Evolutionary conservation across 2,113 vertebrate species (phyloP).

Genomic region (Sinosuthora webbiana): DNA sequence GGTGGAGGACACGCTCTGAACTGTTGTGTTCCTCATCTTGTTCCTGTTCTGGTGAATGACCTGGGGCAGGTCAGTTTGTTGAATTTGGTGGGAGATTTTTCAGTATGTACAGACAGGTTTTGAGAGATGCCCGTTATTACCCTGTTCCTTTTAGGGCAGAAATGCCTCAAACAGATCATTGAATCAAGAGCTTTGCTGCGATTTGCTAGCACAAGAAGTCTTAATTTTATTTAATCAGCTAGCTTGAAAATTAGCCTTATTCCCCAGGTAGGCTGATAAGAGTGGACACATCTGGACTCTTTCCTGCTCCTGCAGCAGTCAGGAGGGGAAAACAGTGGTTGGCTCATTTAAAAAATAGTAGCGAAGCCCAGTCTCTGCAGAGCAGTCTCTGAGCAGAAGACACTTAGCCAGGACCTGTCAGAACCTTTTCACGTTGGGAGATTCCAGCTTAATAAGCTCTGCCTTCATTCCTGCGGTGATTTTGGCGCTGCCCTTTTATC

Average conservation of each 20-base stretch:
- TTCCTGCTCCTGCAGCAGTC: not conserved
- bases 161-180: not conserved
- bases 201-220: not conserved
- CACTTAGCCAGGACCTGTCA: not conserved
- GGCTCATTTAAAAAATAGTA: not conserved
- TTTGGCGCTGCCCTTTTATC: not conserved
- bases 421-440: not conserved
- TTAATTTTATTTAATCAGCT: not conserved
- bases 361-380: not conserved
- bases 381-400: not conserved
- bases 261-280: not conserved
- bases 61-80: not conserved
- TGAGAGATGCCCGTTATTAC: not conserved
- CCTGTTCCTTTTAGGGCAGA: not conserved
- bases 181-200: not conserved
- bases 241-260: not conserved
- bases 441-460: not conserved
- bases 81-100: not conserved
- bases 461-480: not conserved
- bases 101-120: not conserved
- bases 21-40: not conserved
- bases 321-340: not conserved
- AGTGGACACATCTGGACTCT: not conserved
- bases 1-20: not conserved
- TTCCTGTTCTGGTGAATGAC: not conserved